Evolutionary conservation across 2,113 vertebrate genomes (phyloP).

Genomic region (Oreotrochilus melanogaster): DNA sequence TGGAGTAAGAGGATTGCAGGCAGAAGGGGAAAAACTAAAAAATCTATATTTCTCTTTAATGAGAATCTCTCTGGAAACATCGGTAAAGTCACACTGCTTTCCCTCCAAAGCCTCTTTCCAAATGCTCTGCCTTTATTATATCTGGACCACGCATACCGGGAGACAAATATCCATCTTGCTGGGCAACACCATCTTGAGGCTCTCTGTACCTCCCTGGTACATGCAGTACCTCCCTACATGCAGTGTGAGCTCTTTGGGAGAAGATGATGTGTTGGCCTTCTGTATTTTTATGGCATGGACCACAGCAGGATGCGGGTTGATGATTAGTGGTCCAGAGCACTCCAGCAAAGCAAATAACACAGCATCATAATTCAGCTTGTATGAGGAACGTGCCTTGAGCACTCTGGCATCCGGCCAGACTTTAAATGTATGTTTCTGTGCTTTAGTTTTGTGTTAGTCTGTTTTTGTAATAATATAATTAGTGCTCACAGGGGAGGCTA

Average conservation of each 20-base stretch:
- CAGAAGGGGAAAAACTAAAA: neutral
- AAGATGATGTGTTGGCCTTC: neutral
- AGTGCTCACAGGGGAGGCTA: conserved; percentile 78
- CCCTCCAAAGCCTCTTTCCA: neutral
- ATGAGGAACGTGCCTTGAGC: conserved; percentile 25
- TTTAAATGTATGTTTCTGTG: conserved; percentile 73
- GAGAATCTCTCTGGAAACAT: neutral
- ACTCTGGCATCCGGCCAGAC: conserved; percentile 52
- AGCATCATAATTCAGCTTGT: neutral
- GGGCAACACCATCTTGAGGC: neutral
- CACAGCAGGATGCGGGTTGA: fast-evolving
- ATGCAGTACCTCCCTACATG: too few species aligned
- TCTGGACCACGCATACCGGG: neutral
- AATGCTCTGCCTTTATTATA: neutral
- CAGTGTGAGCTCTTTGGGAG: neutral
- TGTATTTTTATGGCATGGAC: neutral
- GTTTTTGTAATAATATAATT: conserved; percentile 82
- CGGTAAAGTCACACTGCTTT: neutral
- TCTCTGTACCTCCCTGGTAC: neutral
- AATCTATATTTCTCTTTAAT: neutral
- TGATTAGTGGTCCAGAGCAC: neutral
- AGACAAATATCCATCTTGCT: neutral
- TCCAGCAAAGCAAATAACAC: neutral
- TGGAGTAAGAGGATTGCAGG: neutral
- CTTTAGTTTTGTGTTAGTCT: conserved; percentile 75